Evolutionary conservation across 1,140 invertebrate genomes (phyloP).

Genomic region (Dreissena rostriformis): DNA sequence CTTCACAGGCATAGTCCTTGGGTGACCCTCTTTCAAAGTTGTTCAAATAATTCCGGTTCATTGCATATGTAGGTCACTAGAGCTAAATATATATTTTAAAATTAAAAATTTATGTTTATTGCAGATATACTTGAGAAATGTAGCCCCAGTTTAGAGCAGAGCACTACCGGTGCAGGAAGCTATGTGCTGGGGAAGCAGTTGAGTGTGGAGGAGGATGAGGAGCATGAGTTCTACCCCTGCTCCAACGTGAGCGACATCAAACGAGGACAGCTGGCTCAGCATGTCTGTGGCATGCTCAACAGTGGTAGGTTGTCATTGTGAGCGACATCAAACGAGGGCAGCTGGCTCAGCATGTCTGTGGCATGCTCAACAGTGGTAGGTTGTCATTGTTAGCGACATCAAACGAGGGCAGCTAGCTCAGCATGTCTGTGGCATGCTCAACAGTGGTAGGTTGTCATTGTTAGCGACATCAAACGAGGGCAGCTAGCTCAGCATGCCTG

Average conservation of each 20-base stretch:
- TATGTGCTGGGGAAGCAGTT: constrained; percentile 18
- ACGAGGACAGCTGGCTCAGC: constrained; percentile 22
- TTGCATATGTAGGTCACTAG: no score
- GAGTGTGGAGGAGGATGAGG: constrained; percentile 21
- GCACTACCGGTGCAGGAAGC: neutral
- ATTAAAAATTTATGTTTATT: no score
- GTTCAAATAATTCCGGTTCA: no score
- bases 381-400: neutral
- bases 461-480: no score
- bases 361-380: neutral
- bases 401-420: constrained; percentile 28
- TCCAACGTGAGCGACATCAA: neutral
- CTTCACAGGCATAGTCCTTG: no score
- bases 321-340: no score
- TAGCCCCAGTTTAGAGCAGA: no score
- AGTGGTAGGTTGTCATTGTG: constrained; percentile 31
- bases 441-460: no score
- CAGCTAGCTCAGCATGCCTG: neutral
- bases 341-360: neutral
- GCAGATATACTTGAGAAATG: no score
- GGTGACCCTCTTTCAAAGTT: no score
- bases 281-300: constrained; percentile 49
- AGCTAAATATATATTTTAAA: no score
- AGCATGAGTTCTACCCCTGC: constrained; percentile 25
- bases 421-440: constrained; percentile 44